Conservation (phyloP, 2,797 vertebrate species). For the Semaprochilodus insignis region DNA sequence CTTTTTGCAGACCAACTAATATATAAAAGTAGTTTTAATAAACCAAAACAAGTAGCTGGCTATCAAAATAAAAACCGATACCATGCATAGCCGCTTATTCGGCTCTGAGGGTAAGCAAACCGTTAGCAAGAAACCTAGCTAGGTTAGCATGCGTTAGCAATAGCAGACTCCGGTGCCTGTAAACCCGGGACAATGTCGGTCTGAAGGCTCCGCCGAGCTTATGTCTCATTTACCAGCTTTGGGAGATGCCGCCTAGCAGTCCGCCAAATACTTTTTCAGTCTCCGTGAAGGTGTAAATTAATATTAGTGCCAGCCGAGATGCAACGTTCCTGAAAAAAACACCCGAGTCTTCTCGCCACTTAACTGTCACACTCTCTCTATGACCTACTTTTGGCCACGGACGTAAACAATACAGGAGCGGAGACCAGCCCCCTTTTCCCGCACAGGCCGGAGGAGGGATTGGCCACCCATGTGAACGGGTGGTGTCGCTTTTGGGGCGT, state of each 20-base stretch:
- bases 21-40: not conserved
- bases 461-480: conserved; percentile 10
- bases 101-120: not conserved
- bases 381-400: conserved; percentile 61
- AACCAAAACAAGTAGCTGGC: not conserved
- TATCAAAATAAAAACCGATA: not conserved
- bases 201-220: not conserved
- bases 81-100: not conserved
- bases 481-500: not conserved
- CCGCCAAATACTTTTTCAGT: not conserved
- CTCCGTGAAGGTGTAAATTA: not conserved
- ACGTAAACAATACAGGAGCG: conserved; percentile 61
- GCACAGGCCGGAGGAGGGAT: not conserved
- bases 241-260: conserved; percentile 7
- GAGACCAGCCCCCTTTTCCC: not conserved
- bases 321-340: not conserved
- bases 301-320: not conserved
- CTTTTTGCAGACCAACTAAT: not conserved
- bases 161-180: conserved; percentile 28
- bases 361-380: conserved; percentile 43
- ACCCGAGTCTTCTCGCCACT: conserved; percentile 4
- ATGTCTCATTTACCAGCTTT: conserved; percentile 37
- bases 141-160: conserved; percentile 44
- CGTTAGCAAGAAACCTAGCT: not conserved
- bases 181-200: not conserved